A percentile compares a stretch with the other conserved stretches of the same genome.
phyloP scores from a whole-genome alignment of 2,888 invertebrate genomes.

The Cancer borealis region DNA sequence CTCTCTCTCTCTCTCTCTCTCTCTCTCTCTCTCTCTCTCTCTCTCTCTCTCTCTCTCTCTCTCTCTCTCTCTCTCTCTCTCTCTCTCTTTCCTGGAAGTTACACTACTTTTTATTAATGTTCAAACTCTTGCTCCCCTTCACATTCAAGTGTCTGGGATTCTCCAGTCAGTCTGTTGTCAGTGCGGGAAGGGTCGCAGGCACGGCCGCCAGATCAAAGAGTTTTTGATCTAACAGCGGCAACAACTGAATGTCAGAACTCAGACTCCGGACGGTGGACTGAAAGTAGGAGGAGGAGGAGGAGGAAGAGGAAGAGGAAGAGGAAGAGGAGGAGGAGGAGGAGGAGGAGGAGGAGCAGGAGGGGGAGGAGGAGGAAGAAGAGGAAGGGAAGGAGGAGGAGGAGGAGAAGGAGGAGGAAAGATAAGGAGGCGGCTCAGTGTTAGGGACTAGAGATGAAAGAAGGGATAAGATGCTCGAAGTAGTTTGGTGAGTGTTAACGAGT shows the following conservation, averaged over 20 bases:
- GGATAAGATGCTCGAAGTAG: neutral
- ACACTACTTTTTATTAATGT: conserved; percentile 25
- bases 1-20: no score
- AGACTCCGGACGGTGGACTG: neutral
- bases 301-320: neutral
- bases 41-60: neutral
- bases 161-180: neutral
- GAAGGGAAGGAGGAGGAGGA: neutral
- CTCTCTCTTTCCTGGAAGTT: neutral
- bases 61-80: conserved; percentile 14
- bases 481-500: neutral
- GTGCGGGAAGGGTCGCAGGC: neutral
- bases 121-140: conserved; percentile 17
- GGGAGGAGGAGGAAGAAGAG: no score
- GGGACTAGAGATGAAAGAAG: neutral
- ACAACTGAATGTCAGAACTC: conserved; percentile 40
- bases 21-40: conserved; percentile 28
- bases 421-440: neutral
- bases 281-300: conserved; percentile 5
- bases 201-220: neutral
- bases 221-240: conserved; percentile 28
- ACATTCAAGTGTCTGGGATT: conserved; percentile 4
- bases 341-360: no score
- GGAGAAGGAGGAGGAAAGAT: no score
- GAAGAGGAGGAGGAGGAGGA: neutral